phyloP scores from a whole-genome alignment of 2,888 invertebrate species.

The Frankliniella intonsa region DNA sequence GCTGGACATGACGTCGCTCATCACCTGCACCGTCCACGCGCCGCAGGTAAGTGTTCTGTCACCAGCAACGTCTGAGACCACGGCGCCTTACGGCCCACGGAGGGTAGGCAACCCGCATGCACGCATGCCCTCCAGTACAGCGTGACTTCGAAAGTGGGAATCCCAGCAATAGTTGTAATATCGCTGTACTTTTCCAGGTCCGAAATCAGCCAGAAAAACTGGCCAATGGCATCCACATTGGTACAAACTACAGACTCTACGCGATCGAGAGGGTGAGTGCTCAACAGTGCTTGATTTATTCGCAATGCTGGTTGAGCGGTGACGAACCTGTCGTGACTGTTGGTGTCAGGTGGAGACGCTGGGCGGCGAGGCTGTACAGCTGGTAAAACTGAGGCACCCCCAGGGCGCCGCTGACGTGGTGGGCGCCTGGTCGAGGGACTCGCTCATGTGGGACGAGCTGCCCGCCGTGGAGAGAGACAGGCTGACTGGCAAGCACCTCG shows the following conservation, averaged over 20 bases:
- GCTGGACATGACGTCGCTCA: conserved; percentile 76
- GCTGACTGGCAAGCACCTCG: conserved; percentile 58
- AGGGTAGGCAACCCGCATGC: too few species aligned
- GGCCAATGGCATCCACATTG: conserved; percentile 66
- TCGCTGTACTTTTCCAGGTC: conserved; percentile 45
- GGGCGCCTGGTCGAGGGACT: conserved; percentile 65
- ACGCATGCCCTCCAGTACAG: too few species aligned
- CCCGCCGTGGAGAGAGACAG: conserved; percentile 68
- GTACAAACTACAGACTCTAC: conserved; percentile 73
- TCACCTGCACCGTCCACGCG: conserved; percentile 69
- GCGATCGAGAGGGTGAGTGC: conserved; percentile 63
- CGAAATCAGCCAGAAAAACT: conserved; percentile 59
- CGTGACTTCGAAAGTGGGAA: too few species aligned
- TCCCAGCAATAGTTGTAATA: neutral
- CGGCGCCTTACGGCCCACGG: too few species aligned
- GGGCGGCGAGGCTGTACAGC: conserved; percentile 63
- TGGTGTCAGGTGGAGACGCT: conserved; percentile 61
- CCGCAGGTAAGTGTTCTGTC: conserved; percentile 43
- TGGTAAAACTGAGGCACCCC: conserved; percentile 67
- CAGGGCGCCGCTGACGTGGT: conserved; percentile 60
- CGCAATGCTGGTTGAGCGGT: neutral
- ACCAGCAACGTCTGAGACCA: too few species aligned
- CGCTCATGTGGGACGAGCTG: conserved; percentile 72
- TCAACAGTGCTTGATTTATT: neutral
- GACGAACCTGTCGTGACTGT: neutral